phyloP scores from a whole-genome alignment of 2,113 vertebrate species.

The Caranx melampygus region DNA sequence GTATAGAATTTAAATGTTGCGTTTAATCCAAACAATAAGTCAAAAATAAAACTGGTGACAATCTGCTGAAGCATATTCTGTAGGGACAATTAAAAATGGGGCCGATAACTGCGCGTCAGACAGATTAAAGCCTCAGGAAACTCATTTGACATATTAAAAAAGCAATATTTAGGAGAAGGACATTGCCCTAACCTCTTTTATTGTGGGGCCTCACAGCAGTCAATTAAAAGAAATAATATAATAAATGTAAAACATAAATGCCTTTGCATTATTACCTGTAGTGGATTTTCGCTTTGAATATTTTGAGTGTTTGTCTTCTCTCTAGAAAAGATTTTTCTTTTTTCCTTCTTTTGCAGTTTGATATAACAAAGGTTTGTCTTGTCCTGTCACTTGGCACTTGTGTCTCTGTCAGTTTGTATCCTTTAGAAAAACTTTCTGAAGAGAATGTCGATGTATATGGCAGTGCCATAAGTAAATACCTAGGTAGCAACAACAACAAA shows the following conservation, averaged over 20 bases:
- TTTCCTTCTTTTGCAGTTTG: neutral
- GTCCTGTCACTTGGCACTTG: slow-evolving; percentile 25
- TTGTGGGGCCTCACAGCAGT: neutral
- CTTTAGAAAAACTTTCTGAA: slow-evolving; percentile 39
- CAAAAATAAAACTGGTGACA: neutral
- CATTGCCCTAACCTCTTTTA: neutral
- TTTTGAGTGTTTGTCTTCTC: slow-evolving; percentile 22
- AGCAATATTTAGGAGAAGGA: neutral
- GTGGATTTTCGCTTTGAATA: slow-evolving; percentile 19
- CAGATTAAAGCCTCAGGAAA: slow-evolving; percentile 8
- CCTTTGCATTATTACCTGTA: neutral
- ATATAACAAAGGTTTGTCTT: slow-evolving; percentile 18
- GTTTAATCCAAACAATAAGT: slow-evolving; percentile 18
- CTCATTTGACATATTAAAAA: slow-evolving; percentile 15
- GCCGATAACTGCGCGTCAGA: neutral
- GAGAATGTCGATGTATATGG: slow-evolving; percentile 4
- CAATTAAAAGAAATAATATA: neutral
- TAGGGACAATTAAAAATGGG: slow-evolving; percentile 11
- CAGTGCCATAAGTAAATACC: slow-evolving; percentile 11
- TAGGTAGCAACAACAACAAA: neutral
- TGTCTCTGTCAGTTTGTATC: slow-evolving; percentile 36
- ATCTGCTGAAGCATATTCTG: neutral
- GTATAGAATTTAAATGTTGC: slow-evolving; percentile 3
- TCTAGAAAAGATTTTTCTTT: neutral
- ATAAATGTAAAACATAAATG: neutral